Evolutionary conservation across 1,140 invertebrate species (phyloP).

Genomic region (Limonius californicus): DNA sequence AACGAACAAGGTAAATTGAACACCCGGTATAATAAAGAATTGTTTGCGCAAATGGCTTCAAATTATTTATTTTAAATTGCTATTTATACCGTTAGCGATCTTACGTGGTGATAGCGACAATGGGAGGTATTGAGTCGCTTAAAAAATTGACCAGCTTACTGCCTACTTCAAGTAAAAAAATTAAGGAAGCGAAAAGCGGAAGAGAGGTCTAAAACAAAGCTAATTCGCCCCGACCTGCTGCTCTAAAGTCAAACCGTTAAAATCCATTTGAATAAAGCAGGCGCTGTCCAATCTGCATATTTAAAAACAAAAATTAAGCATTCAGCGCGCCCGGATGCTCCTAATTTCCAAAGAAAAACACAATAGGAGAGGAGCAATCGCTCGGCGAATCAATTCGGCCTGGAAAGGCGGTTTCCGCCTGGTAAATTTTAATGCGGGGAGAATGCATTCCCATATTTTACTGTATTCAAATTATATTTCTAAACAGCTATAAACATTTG

Average conservation of each 20-base stretch:
- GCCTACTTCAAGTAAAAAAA: no score
- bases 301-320: background rate
- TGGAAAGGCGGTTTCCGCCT: conserved; percentile 1
- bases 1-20: no score
- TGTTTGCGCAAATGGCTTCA: no score
- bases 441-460: conserved; percentile 26
- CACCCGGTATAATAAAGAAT: no score
- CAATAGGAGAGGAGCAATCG: background rate
- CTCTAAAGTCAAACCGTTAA: background rate
- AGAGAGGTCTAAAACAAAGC: background rate
- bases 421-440: conserved; percentile 20
- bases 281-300: background rate
- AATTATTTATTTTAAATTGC: no score
- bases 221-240: background rate
- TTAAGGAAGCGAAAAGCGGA: no score
- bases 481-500: conserved; percentile 36
- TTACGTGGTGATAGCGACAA: no score
- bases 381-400: conserved; percentile 5
- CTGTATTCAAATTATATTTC: conserved; percentile 31
- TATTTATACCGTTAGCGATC: no score
- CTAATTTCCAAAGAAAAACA: conserved; percentile 3
- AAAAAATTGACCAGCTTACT: no score
- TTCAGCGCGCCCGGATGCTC: background rate
- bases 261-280: background rate
- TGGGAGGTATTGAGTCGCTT: no score